phyloP scores from a whole-genome alignment of 2,797 vertebrate genomes.

The Catamblyrhynchus diadema region DNA sequence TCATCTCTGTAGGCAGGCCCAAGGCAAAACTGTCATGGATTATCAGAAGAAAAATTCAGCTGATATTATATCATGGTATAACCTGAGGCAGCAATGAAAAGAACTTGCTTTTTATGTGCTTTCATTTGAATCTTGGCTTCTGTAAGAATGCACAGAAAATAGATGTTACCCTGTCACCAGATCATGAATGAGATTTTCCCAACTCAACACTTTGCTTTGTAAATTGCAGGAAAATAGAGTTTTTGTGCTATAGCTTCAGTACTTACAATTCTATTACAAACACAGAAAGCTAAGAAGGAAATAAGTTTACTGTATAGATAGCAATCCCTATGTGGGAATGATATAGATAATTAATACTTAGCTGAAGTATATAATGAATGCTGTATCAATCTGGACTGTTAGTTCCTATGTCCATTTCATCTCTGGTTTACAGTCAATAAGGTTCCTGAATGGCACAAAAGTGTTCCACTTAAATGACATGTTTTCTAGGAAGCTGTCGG shows the following conservation, averaged over 20 bases:
- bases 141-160: neutral
- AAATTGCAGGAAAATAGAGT: neutral
- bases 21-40: neutral
- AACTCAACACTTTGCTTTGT: neutral
- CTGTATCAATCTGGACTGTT: neutral
- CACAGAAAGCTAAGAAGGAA: neutral
- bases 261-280: neutral
- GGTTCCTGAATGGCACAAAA: slow-evolving; percentile 14
- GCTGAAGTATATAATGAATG: neutral
- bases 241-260: neutral
- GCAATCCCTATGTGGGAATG: neutral
- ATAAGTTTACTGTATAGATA: neutral
- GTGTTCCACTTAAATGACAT: neutral
- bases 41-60: neutral
- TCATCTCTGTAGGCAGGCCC: neutral
- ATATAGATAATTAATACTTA: neutral
- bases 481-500: neutral
- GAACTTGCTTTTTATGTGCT: neutral
- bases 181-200: neutral
- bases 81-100: neutral
- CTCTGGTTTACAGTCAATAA: slow-evolving; percentile 46
- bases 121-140: neutral
- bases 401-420: neutral
- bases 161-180: neutral
- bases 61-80: neutral